Conservation (phyloP, 1,140 invertebrate species). For the Magallana angulata region DNA sequence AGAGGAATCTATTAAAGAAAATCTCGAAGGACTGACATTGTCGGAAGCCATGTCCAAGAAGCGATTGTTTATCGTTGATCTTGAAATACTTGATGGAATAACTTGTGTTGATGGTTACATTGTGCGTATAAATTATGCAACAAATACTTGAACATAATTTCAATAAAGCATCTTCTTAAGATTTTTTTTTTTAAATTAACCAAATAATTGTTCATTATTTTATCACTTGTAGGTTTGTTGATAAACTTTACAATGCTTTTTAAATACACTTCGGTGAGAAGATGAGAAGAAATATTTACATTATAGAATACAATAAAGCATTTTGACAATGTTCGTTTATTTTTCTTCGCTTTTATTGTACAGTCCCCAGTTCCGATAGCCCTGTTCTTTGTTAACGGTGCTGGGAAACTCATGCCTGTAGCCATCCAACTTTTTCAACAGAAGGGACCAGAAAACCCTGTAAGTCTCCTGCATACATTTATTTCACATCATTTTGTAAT, state of each 20-base stretch:
- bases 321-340: too few relatives aligned
- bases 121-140: neutral
- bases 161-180: too few relatives aligned
- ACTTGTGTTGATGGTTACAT: neutral
- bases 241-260: too few relatives aligned
- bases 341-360: too few relatives aligned
- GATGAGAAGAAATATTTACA: too few relatives aligned
- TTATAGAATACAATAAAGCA: too few relatives aligned
- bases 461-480: slow-evolving; percentile 57
- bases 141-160: too few relatives aligned
- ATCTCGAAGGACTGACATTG: slow-evolving; percentile 57
- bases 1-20: slow-evolving; percentile 59
- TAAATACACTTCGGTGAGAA: too few relatives aligned
- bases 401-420: slow-evolving; percentile 76
- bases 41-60: slow-evolving; percentile 53
- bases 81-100: slow-evolving; percentile 56
- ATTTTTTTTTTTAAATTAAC: too few relatives aligned
- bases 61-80: slow-evolving; percentile 62
- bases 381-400: slow-evolving; percentile 77
- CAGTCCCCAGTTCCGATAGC: slow-evolving; percentile 73
- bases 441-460: slow-evolving; percentile 73
- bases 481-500: too few relatives aligned
- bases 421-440: slow-evolving; percentile 79
- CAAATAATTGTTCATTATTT: too few relatives aligned
- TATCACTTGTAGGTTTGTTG: too few relatives aligned